Evolutionary conservation across 2,113 vertebrate genomes (phyloP).

Genomic region (Sinosuthora webbiana): DNA sequence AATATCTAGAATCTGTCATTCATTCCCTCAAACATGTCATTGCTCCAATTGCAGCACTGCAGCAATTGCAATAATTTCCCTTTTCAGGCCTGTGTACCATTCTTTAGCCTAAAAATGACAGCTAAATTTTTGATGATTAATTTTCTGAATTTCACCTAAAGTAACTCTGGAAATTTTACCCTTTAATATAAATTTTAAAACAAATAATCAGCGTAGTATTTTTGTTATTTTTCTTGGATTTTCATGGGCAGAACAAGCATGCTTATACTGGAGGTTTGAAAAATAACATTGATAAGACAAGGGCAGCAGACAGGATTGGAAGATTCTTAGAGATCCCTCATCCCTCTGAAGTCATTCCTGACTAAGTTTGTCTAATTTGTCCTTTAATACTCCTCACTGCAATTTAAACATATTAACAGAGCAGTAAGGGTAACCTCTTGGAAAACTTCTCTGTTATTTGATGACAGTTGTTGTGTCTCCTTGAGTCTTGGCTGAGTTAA

Average conservation of each 20-base stretch:
- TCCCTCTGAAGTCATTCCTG: background rate
- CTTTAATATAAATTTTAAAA: background rate
- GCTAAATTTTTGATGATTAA: background rate
- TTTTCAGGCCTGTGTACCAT: background rate
- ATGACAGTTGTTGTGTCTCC: background rate
- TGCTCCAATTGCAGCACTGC: background rate
- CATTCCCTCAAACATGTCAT: background rate
- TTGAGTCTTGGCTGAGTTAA: background rate
- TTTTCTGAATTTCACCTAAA: background rate
- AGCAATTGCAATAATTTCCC: background rate
- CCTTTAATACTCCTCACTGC: background rate
- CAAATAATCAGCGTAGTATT: background rate
- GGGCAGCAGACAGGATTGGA: background rate
- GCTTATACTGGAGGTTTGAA: background rate
- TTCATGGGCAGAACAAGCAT: background rate
- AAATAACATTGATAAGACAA: background rate
- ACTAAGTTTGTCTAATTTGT: background rate
- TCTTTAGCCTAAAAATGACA: background rate
- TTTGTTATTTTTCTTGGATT: background rate
- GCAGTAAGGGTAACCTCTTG: background rate
- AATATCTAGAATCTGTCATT: background rate
- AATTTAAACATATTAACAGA: background rate
- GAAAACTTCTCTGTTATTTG: background rate
- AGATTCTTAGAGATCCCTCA: background rate
- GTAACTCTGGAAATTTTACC: background rate